phyloP scores from a whole-genome alignment of 2,113 vertebrate genomes.

The Gobiocypris rarus region DNA sequence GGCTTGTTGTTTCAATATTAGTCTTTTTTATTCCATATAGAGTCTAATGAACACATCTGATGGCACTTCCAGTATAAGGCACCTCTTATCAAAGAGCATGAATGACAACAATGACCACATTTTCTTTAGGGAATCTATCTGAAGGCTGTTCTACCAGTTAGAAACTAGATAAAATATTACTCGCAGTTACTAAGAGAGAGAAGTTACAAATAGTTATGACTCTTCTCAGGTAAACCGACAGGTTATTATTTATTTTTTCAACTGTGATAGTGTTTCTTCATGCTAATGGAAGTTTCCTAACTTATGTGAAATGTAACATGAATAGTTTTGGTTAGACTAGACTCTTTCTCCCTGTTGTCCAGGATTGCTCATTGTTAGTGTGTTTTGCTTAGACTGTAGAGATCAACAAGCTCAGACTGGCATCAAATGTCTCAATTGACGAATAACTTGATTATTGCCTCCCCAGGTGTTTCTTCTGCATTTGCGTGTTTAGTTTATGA shows the following conservation, averaged over 20 bases:
- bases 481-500: background rate
- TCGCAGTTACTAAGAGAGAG: background rate
- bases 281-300: background rate
- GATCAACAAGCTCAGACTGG: background rate
- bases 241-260: background rate
- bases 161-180: background rate
- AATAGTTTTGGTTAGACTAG: background rate
- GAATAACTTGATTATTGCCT: background rate
- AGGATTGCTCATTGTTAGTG: conserved; percentile 8
- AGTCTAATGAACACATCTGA: too few species aligned
- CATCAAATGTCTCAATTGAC: background rate
- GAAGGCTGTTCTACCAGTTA: background rate
- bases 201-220: background rate
- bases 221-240: background rate
- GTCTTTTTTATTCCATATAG: too few species aligned
- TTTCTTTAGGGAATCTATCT: background rate
- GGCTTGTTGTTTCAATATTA: too few species aligned
- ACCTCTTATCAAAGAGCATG: too few species aligned
- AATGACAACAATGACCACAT: background rate
- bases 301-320: background rate
- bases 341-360: background rate
- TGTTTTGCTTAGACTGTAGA: background rate
- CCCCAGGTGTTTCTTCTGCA: background rate
- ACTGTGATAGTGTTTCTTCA: background rate
- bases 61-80: too few species aligned